Evolutionary conservation across 2,888 invertebrate species (phyloP).

Genomic region (Troglohyphantes excavatus): DNA sequence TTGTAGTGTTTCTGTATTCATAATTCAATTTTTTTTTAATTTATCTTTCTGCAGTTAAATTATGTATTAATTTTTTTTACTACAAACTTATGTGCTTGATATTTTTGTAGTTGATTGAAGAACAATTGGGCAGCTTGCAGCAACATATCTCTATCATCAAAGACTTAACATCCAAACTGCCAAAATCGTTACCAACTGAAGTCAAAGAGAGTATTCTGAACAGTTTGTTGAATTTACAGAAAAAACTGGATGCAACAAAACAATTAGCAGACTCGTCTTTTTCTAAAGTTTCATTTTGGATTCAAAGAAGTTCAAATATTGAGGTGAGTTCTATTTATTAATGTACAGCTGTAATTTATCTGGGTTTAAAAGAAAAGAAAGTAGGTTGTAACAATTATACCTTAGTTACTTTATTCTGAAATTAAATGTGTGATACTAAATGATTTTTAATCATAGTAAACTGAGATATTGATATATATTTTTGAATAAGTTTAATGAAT

Average conservation of each 20-base stretch:
- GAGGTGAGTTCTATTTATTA: neutral
- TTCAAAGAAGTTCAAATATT: neutral
- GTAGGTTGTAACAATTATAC: too few relatives aligned
- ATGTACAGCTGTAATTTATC: neutral
- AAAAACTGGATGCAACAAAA: slow-evolving; percentile 37
- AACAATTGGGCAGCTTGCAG: slow-evolving; percentile 28
- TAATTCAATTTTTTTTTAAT: too few relatives aligned
- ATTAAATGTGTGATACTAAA: too few relatives aligned
- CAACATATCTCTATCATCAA: slow-evolving; percentile 6
- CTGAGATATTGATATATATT: too few relatives aligned
- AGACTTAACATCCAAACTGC: slow-evolving; percentile 6
- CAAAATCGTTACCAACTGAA: slow-evolving; percentile 9
- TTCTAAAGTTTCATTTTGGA: slow-evolving; percentile 28
- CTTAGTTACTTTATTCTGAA: too few relatives aligned
- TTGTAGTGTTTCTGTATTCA: too few relatives aligned
- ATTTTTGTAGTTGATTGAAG: slow-evolving; percentile 39
- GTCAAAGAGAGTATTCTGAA: neutral
- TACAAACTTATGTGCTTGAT: neutral
- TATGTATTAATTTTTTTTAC: too few relatives aligned
- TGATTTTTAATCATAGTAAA: too few relatives aligned
- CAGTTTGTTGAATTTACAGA: neutral
- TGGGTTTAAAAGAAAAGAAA: neutral
- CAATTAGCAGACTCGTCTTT: slow-evolving; percentile 16
- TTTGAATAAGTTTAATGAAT: too few relatives aligned
- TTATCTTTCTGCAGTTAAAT: too few relatives aligned